phyloP scores from a whole-genome alignment of 1,140 invertebrate species.

The Eubasilissa regina region DNA sequence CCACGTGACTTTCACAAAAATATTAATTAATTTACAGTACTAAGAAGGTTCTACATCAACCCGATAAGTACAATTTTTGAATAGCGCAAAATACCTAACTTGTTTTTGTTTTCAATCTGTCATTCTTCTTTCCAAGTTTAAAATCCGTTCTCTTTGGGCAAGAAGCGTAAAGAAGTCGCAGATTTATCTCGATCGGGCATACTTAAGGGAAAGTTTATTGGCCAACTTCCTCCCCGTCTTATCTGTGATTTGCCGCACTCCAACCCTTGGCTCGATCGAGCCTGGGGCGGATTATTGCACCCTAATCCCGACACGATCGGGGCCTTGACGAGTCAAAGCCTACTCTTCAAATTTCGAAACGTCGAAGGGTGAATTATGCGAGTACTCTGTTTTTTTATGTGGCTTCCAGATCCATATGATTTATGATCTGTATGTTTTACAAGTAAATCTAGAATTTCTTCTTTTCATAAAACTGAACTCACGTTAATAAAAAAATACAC shows the following conservation, averaged over 20 bases:
- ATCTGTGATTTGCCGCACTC: constrained; percentile 40
- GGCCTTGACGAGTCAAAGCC: constrained; percentile 32
- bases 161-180: constrained; percentile 4
- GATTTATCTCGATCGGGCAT: constrained; percentile 32
- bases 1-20: no score
- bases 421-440: background rate
- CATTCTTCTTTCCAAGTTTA: background rate
- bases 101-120: background rate
- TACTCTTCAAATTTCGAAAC: background rate
- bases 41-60: no score
- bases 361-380: constrained; percentile 18
- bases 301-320: constrained; percentile 42
- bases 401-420: background rate
- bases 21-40: no score
- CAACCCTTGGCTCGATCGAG: background rate
- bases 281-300: constrained; percentile 39
- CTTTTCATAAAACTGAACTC: no score
- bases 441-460: background rate
- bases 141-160: background rate
- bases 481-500: no score
- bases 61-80: no score
- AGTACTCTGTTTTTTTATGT: constrained; percentile 17
- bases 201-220: constrained; percentile 36
- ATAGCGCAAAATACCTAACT: no score
- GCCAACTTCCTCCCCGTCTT: constrained; percentile 34